Conservation (phyloP, 2,797 vertebrate genomes). For the Premnoplex brunnescens region DNA sequence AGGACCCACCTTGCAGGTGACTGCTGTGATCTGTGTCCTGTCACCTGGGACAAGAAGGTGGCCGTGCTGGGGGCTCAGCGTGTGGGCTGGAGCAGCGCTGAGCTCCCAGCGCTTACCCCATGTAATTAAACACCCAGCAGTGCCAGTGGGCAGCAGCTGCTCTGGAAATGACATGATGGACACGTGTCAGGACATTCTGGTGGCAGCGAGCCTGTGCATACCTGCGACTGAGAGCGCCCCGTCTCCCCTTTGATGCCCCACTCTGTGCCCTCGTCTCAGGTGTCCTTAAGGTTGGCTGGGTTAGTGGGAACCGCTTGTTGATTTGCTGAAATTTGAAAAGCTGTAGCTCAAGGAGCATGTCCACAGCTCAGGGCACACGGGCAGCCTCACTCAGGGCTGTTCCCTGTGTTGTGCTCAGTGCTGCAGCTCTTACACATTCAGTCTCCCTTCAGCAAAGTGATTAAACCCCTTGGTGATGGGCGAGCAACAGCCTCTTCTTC, state of each 20-base stretch:
- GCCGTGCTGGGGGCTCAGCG: accelerated
- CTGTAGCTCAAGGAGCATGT: accelerated
- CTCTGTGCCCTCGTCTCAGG: background rate
- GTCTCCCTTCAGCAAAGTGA: background rate
- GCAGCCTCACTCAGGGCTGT: background rate
- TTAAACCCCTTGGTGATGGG: background rate
- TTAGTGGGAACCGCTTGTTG: background rate
- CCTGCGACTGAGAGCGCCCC: background rate
- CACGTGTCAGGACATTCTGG: background rate
- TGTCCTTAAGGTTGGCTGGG: constrained; percentile 11
- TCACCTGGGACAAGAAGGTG: background rate
- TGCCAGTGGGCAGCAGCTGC: constrained; percentile 30
- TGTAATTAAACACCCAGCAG: constrained; percentile 3
- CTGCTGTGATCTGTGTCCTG: accelerated
- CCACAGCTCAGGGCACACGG: accelerated
- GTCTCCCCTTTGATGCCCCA: background rate
- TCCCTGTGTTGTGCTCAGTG: background rate
- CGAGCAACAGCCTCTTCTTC: accelerated
- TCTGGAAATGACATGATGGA: constrained; percentile 24
- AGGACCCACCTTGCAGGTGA: background rate
- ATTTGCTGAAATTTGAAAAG: background rate
- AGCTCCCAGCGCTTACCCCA: background rate
- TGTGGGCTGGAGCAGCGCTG: background rate
- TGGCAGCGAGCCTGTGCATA: background rate
- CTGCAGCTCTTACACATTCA: background rate